phyloP scores from a whole-genome alignment of 2,797 vertebrate species.

The Pogoniulus pusillus region DNA sequence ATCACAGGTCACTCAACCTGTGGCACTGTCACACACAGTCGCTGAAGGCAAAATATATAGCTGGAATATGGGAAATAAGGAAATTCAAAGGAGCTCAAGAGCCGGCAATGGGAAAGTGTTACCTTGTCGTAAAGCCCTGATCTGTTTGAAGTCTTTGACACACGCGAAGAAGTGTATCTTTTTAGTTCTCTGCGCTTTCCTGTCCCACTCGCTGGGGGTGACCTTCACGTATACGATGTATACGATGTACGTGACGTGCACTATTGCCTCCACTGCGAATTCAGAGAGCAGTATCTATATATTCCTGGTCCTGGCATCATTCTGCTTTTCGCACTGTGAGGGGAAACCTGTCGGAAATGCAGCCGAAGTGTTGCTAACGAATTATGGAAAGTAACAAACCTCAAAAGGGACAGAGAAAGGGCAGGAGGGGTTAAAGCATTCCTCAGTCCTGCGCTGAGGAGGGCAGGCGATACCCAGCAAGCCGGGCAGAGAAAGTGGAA shows the following conservation, averaged over 20 bases:
- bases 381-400: not conserved
- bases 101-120: not conserved
- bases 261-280: not conserved
- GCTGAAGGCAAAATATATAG: not conserved
- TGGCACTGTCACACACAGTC: not conserved
- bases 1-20: not conserved
- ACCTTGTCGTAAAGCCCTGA: not conserved
- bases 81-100: not conserved
- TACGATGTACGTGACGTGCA: fast-evolving
- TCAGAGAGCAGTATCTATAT: not conserved
- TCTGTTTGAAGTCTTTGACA: not conserved
- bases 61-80: not conserved
- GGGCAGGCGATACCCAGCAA: not conserved
- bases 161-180: fast-evolving
- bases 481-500: not conserved
- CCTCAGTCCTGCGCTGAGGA: not conserved
- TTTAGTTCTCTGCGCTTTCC: not conserved
- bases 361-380: not conserved
- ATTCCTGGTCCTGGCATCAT: not conserved
- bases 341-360: not conserved
- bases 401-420: not conserved
- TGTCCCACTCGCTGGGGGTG: not conserved
- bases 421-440: not conserved
- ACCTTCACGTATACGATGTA: not conserved
- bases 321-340: not conserved